phyloP scores from a whole-genome alignment of 1,140 invertebrate genomes.

The Pseudomyrmex sp. region DNA sequence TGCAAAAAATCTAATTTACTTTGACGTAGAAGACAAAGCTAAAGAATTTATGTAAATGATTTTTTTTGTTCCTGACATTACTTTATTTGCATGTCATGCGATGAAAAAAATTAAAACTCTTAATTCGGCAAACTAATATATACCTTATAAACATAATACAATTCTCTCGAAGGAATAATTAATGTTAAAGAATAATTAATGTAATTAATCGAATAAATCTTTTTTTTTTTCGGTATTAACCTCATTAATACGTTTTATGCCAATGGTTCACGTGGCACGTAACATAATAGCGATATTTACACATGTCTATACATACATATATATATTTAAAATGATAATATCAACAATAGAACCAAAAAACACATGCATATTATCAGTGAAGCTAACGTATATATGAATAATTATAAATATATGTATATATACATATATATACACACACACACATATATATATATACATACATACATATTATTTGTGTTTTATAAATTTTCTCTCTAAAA shows the following conservation, averaged over 20 bases:
- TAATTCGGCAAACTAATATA: background rate
- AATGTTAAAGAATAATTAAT: constrained; percentile 31
- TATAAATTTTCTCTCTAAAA: constrained; percentile 66
- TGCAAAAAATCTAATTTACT: too few species aligned
- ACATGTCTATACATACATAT: too few species aligned
- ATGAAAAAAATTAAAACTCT: background rate
- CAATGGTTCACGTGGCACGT: too few species aligned
- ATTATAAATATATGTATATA: background rate
- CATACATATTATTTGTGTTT: constrained; percentile 61
- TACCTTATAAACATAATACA: background rate
- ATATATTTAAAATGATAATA: background rate
- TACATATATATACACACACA: too few species aligned
- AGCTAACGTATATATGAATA: constrained; percentile 21
- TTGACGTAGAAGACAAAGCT: too few species aligned
- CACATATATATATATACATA: constrained; percentile 12
- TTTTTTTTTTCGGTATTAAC: background rate
- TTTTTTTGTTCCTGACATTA: too few species aligned
- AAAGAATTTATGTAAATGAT: too few species aligned
- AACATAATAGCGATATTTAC: constrained; percentile 7
- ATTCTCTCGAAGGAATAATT: constrained; percentile 47
- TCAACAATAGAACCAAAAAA: background rate
- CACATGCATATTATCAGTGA: constrained; percentile 38
- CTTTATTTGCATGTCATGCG: too few species aligned
- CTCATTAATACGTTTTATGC: background rate
- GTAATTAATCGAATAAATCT: constrained; percentile 15